phyloP scores from a whole-genome alignment of 2,888 invertebrate species.

The Agriotes lineatus region DNA sequence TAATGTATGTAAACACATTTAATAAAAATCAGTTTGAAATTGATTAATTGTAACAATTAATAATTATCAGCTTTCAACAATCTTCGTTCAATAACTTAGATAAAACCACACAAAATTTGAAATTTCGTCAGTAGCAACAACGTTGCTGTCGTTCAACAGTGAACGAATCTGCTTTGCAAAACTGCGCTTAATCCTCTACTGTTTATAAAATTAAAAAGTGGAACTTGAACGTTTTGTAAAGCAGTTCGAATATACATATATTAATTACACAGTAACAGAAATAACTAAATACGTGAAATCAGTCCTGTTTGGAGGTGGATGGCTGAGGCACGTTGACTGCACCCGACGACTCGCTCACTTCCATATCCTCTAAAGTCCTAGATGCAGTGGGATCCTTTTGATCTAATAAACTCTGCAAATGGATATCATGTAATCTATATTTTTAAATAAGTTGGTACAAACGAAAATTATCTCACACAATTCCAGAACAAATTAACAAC shows the following conservation, averaged over 20 bases:
- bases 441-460: too few species aligned
- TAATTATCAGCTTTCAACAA: conserved; percentile 54
- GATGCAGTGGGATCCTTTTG: conserved; percentile 47
- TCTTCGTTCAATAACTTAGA: conserved; percentile 51
- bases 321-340: conserved; percentile 38
- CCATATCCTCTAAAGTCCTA: conserved; percentile 13
- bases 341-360: not conserved
- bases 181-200: conserved; percentile 7
- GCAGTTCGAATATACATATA: conserved; percentile 35
- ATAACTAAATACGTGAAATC: conserved; percentile 43
- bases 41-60: conserved; percentile 55
- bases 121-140: conserved; percentile 14
- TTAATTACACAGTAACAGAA: conserved; percentile 41
- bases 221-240: conserved; percentile 27
- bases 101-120: conserved; percentile 47
- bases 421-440: too few species aligned
- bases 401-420: conserved; percentile 49
- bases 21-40: conserved; percentile 57
- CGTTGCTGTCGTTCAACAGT: conserved; percentile 20
- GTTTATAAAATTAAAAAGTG: conserved; percentile 29
- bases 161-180: conserved; percentile 33
- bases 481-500: too few species aligned
- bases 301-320: conserved; percentile 48
- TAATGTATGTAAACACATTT: conserved; percentile 51
- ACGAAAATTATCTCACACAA: too few species aligned